Evolutionary conservation across 2,888 invertebrate genomes (phyloP).

Genomic region (Saturnia pavonia): DNA sequence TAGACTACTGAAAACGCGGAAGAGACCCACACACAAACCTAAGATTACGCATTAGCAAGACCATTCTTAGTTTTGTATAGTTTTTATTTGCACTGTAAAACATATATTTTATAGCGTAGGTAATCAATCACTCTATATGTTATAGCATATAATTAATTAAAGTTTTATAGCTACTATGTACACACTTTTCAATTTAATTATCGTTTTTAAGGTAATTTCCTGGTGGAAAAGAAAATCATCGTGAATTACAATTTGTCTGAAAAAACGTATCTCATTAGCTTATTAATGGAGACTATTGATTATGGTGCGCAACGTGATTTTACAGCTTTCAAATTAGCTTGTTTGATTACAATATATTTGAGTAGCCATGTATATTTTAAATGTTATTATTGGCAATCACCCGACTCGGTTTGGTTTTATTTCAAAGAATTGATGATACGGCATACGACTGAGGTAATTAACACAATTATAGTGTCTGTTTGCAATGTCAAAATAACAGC

Average conservation of each 20-base stretch:
- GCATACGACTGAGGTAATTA: conserved; percentile 64
- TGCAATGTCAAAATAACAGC: too few species aligned
- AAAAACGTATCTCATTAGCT: conserved; percentile 52
- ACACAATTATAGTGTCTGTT: too few species aligned
- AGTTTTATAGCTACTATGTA: neutral
- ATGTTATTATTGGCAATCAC: conserved; percentile 65
- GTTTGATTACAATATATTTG: conserved; percentile 61
- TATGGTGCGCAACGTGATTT: conserved; percentile 66
- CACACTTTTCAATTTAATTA: neutral
- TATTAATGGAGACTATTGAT: conserved; percentile 55
- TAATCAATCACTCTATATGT: neutral
- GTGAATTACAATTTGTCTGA: conserved; percentile 55
- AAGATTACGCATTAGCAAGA: too few species aligned
- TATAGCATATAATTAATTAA: neutral
- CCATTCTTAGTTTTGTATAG: too few species aligned
- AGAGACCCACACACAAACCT: too few species aligned
- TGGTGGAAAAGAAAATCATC: conserved; percentile 59
- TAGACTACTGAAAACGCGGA: too few species aligned
- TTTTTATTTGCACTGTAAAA: too few species aligned
- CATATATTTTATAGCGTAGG: too few species aligned
- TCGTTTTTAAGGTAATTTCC: conserved; percentile 44
- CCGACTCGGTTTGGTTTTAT: conserved; percentile 58
- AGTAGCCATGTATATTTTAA: conserved; percentile 62
- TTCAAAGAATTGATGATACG: conserved; percentile 68
- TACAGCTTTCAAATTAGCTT: conserved; percentile 53